Evolutionary conservation across 2,113 vertebrate species (phyloP).

Genomic region (Orycteropus afer): DNA sequence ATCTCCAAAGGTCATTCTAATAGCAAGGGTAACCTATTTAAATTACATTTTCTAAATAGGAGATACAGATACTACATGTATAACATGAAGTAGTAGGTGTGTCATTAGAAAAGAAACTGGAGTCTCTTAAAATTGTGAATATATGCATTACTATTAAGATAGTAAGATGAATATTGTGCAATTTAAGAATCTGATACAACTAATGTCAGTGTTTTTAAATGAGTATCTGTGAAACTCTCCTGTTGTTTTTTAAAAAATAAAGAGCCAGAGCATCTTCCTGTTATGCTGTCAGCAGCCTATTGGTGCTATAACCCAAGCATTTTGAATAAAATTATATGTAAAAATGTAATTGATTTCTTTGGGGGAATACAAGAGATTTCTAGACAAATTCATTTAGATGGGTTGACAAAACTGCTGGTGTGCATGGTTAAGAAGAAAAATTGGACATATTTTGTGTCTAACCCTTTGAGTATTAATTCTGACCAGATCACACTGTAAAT

Average conservation of each 20-base stretch:
- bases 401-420: slow-evolving; percentile 63
- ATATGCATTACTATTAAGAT: not conserved
- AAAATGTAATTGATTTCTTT: slow-evolving; percentile 71
- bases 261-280: slow-evolving; percentile 15
- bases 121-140: slow-evolving; percentile 35
- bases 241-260: slow-evolving; percentile 31
- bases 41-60: slow-evolving; percentile 60
- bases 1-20: not conserved
- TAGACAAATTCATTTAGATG: slow-evolving; percentile 63
- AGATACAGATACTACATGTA: not conserved
- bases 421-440: slow-evolving; percentile 69
- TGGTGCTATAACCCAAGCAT: slow-evolving; percentile 68
- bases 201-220: slow-evolving; percentile 40
- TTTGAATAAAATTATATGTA: slow-evolving; percentile 73
- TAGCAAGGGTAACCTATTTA: not conserved
- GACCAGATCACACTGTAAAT: slow-evolving; percentile 83
- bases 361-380: slow-evolving; percentile 53
- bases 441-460: slow-evolving; percentile 68
- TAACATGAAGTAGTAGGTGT: not conserved
- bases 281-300: slow-evolving; percentile 68
- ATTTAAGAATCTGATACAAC: slow-evolving; percentile 24
- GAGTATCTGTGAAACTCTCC: slow-evolving; percentile 65
- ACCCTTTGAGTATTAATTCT: slow-evolving; percentile 82
- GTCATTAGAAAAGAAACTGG: not conserved
- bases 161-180: not conserved